Evolutionary conservation across 2,888 invertebrate species (phyloP).

Genomic region (Cheiracanthium punctorium): DNA sequence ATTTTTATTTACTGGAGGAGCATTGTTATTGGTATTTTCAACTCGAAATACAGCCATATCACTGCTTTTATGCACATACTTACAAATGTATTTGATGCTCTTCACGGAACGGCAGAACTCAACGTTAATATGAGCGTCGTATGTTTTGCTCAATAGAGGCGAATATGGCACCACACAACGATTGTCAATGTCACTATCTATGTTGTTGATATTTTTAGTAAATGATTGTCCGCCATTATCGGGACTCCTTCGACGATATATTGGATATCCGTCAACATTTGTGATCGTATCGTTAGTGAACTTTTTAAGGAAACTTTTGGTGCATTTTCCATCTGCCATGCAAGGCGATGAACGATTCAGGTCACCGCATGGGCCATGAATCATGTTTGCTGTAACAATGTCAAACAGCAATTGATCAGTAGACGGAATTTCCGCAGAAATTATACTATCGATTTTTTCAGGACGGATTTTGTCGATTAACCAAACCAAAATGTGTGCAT

Average conservation of each 20-base stretch:
- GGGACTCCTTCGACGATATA: no score
- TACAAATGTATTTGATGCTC: slow-evolving; percentile 25
- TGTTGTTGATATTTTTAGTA: neutral
- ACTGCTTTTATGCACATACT: slow-evolving; percentile 20
- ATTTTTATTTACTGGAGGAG: no score
- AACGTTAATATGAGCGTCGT: slow-evolving; percentile 9
- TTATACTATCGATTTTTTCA: slow-evolving; percentile 1
- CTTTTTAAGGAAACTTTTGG: slow-evolving; percentile 22
- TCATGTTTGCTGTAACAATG: no score
- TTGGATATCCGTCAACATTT: no score
- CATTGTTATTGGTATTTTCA: no score
- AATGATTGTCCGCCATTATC: no score
- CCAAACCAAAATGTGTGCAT: slow-evolving; percentile 12
- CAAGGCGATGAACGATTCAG: slow-evolving; percentile 27
- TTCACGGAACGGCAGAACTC: neutral
- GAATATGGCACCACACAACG: slow-evolving; percentile 10
- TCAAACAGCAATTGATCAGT: no score
- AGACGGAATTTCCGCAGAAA: no score
- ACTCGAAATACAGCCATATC: no score
- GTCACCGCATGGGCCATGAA: slow-evolving; percentile 18
- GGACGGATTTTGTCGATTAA: neutral
- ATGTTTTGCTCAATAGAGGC: neutral
- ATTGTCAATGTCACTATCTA: neutral
- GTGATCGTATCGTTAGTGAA: neutral
- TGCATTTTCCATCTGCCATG: slow-evolving; percentile 27